A percentile compares a stretch with the other conserved stretches of the same genome.
Conservation (phyloP, 2,113 vertebrate species). For the Thunnus maccoyii region DNA sequence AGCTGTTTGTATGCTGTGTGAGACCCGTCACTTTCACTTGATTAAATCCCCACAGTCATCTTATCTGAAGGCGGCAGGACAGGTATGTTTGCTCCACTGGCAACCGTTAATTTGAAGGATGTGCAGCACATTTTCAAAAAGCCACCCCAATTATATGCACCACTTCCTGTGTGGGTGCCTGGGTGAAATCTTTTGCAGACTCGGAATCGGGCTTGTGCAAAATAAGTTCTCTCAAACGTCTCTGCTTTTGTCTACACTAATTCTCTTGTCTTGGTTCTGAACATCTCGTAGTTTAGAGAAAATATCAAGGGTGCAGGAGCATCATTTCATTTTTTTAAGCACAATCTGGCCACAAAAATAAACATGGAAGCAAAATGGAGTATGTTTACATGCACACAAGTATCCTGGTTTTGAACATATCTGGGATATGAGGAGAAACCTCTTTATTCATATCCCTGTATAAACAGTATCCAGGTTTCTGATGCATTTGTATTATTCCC, state of each 20-base stretch:
- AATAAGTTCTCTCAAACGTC: neutral
- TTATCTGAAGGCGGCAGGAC: constrained; percentile 73
- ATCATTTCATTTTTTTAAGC: no score
- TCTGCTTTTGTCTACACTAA: constrained; percentile 1
- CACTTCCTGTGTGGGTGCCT: constrained; percentile 60
- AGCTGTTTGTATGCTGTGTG: constrained; percentile 47
- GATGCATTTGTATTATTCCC: no score
- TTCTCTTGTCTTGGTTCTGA: neutral
- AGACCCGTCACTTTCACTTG: constrained; percentile 61
- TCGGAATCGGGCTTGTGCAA: constrained; percentile 29
- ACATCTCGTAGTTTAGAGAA: neutral
- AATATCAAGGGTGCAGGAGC: neutral
- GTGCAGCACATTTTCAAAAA: constrained; percentile 59
- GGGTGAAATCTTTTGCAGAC: constrained; percentile 23
- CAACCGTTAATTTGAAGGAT: constrained; percentile 61
- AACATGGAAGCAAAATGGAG: neutral
- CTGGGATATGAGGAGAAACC: no score
- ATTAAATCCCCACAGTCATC: constrained; percentile 67
- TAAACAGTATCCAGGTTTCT: no score
- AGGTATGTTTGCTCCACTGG: constrained; percentile 55
- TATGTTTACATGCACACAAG: no score
- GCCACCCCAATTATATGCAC: constrained; percentile 49
- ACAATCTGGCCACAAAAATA: neutral
- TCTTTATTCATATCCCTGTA: no score
- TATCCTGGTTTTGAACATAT: no score